These are phyloP conservation scores for Cassiopea xamachana DNA, from an alignment of 30 jellyfish, hydroid and myxozoan species.

Conservation along the genomic window DNA sequence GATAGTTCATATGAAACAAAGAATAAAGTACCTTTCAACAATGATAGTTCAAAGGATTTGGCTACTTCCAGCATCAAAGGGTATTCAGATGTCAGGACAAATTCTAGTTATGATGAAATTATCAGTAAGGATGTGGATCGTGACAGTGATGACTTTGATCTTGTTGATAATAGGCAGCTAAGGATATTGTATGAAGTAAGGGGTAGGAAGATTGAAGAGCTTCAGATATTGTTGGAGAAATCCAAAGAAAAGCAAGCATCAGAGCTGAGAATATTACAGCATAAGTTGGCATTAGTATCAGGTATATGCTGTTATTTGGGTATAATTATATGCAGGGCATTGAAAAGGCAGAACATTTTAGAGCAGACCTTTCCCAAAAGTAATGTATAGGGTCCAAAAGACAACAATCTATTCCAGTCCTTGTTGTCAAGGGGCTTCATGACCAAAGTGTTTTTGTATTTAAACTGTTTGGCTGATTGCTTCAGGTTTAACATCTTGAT, in stretches of 20 bases:
- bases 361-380: too few species aligned
- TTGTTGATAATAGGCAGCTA: constrained; percentile 55
- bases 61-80: not conserved
- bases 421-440: too few species aligned
- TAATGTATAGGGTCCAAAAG: too few species aligned
- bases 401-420: too few species aligned
- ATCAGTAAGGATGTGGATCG: not conserved
- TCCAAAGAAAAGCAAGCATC: constrained; percentile 51
- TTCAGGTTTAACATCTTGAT: too few species aligned
- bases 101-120: not conserved
- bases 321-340: not conserved
- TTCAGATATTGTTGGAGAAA: constrained; percentile 48
- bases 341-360: too few species aligned
- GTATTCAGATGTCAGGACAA: not conserved
- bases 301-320: constrained; percentile 42
- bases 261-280: constrained; percentile 78
- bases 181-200: constrained; percentile 85
- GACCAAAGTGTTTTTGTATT: too few species aligned
- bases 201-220: constrained; percentile 84
- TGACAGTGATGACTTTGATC: not conserved
- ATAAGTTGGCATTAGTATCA: constrained; percentile 61
- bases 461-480: too few species aligned
- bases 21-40: not conserved
- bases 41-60: not conserved
- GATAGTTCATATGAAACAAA: not conserved